Percentiles rank a stretch among this genome's conserved stretches.
phyloP scores from a whole-genome alignment of 2,888 invertebrate species.

The Adelphocoris suturalis region DNA sequence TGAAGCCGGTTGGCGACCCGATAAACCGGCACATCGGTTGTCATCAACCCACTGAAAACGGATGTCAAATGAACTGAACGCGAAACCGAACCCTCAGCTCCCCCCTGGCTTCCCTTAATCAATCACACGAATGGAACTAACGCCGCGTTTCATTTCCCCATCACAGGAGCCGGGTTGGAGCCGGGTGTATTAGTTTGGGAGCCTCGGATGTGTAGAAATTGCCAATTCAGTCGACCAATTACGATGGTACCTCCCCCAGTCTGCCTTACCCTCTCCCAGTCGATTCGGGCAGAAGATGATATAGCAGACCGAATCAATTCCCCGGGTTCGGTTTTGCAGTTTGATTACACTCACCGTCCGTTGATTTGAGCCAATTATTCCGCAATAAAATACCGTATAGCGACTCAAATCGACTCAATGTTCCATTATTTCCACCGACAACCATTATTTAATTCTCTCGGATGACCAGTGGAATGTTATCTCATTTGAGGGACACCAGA shows the following conservation, averaged over 20 bases:
- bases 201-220: conserved; percentile 32
- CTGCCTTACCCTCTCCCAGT: not conserved
- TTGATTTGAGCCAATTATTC: not conserved
- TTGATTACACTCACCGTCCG: conserved; percentile 2
- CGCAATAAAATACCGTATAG: not conserved
- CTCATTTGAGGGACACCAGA: too few relatives aligned
- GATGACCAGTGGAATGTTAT: too few relatives aligned
- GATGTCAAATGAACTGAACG: conserved; percentile 24
- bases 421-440: too few relatives aligned
- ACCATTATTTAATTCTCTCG: too few relatives aligned
- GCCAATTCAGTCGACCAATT: conserved; percentile 36
- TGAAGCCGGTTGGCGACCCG: conserved; percentile 7
- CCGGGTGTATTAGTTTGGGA: conserved; percentile 9
- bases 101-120: conserved; percentile 1
- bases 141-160: conserved; percentile 34
- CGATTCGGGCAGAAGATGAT: conserved; percentile 14
- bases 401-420: too few relatives aligned
- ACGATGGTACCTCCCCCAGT: conserved; percentile 1
- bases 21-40: conserved; percentile 15
- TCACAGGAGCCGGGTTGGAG: not conserved
- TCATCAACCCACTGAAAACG: not conserved
- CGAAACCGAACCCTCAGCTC: not conserved
- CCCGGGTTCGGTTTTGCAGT: not conserved
- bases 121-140: conserved; percentile 36
- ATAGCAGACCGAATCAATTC: conserved; percentile 15